A percentile compares a stretch with the other conserved stretches of the same genome.
Evolutionary conservation across 2,797 vertebrate genomes (phyloP).

Genomic region (Sebastolobus altivelis): DNA sequence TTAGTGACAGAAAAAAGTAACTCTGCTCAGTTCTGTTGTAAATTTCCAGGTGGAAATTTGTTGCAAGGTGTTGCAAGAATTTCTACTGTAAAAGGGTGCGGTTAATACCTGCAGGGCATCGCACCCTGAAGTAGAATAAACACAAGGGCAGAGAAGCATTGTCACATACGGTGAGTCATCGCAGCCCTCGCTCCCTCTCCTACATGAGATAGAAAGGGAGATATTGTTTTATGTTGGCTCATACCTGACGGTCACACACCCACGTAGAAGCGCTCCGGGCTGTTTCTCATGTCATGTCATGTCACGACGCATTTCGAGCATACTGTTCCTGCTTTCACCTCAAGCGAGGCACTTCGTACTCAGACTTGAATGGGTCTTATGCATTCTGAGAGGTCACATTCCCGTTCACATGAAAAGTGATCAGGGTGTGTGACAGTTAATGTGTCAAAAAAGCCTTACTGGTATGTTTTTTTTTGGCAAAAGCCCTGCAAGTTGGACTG

Average conservation of each 20-base stretch:
- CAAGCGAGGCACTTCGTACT: constrained; percentile 22
- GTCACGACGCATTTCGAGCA: constrained; percentile 26
- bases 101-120: constrained; percentile 24
- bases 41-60: constrained; percentile 33
- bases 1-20: not conserved
- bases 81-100: constrained; percentile 52
- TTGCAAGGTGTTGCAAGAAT: not conserved
- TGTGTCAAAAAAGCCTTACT: constrained; percentile 36
- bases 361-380: constrained; percentile 5
- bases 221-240: constrained; percentile 13
- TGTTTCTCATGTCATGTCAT: constrained; percentile 14
- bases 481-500: not conserved
- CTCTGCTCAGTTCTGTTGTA: not conserved
- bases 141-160: constrained; percentile 20
- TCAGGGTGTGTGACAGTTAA: constrained; percentile 42
- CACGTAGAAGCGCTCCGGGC: not conserved
- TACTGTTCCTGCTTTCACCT: constrained; percentile 15
- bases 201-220: not conserved
- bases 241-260: constrained; percentile 22
- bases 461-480: constrained; percentile 16
- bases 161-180: constrained; percentile 52
- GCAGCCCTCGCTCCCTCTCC: not conserved
- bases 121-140: constrained; percentile 14
- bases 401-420: constrained; percentile 33
- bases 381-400: constrained; percentile 20